Base-by-base conservation (phyloP, 2,113 vertebrate species). In the Haplochromis vanheusdeni region DNA sequence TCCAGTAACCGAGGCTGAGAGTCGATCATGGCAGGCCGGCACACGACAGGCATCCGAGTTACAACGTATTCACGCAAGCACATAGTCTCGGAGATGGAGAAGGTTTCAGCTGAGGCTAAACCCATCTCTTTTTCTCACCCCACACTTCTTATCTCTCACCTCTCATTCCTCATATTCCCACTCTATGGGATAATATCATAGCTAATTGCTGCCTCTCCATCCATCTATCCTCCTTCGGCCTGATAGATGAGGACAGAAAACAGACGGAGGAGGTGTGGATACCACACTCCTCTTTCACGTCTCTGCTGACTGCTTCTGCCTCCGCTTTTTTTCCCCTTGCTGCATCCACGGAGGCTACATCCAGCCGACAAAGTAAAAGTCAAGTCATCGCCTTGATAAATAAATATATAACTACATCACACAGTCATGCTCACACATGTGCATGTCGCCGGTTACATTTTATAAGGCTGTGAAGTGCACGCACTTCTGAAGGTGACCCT, bases 401-500 rank as follows among this genome's bases (percentile, higher is more conserved):
- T 84, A 37, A 77, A 90, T 86, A 87, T 84, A 87, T 60, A 80
- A 82, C 85, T 75, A 73, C 73, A 85, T 82, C 45, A 17, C 68
- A 52, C 19, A 37, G 77, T 84, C 81, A 75, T 5, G 21, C 54
- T 85, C 55, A 81, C 80, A 60, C n/a, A 68, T 13, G 51, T 80
- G 16, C 73, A 40, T 84, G 14, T 14, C 14, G 65, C 85, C 90
- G 7, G 84, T 89, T 88, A 93, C 68, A 45, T 94, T 94, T 94
- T 89, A 93, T 81, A 93, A 58, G 89, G 87, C 37, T 87, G 89
- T 87, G 83, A 91, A 86, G 84, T 82, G 87, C 79, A 60, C 42
- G n/a, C 54, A 65, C 49, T 60, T 83, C 68, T 90, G 90, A 95
- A 94, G 93, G 95, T 95, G 93, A 95, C 91, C 89, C 77, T 31